Evolutionary conservation across 1,140 invertebrate genomes (phyloP), one percentile per base, ranked within the genome.

Genomic region (Pseudomyrmex pallidus): DNA sequence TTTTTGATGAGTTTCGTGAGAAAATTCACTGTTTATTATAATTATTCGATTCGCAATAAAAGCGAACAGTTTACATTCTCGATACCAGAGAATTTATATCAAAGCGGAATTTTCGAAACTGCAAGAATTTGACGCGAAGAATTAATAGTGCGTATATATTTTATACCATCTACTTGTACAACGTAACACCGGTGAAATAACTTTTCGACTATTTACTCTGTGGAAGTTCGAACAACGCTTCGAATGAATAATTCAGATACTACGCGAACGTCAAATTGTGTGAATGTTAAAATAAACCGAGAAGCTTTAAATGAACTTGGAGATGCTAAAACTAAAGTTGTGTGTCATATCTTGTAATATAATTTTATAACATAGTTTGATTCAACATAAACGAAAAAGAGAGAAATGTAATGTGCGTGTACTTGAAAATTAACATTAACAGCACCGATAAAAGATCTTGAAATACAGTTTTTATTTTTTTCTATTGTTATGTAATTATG

Each of bases 241-340:
- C n/a, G 22, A 44, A 44, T 66, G 63, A 25, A 67, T 77, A 68
- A 77, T 77, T 77, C 17, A 44, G 17, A 46, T 20, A 56, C n/a
- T 56, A 52, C 25, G 48, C 62, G 15, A 77, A 77, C 13, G 63
- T 68, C 10, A 44, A 56, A 22, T 77, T 67, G 12, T 44, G 9
- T 67, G 57, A 74, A 15, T 22, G 52, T 56, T 50, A 25, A 35
- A 77, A 54, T 66, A 44, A 68, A 22, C 44, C 25, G 17, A 13
- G 10, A 20, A 22, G n/a, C 35, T 77, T 68, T 46, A 46, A 44
- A 77, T 64, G n/a, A 64, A 54, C 35, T 56, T 56, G n/a, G 10
- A 77, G 20, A 56, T 54, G 35, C 35, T 44, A 13, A n/a, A 56
- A 46, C 22, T 13, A 56, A 77, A 77, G 44, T 77, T 77, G 44